Base-by-base conservation (phyloP, 2,797 vertebrate species). In the Clarias platycephalus region DNA sequence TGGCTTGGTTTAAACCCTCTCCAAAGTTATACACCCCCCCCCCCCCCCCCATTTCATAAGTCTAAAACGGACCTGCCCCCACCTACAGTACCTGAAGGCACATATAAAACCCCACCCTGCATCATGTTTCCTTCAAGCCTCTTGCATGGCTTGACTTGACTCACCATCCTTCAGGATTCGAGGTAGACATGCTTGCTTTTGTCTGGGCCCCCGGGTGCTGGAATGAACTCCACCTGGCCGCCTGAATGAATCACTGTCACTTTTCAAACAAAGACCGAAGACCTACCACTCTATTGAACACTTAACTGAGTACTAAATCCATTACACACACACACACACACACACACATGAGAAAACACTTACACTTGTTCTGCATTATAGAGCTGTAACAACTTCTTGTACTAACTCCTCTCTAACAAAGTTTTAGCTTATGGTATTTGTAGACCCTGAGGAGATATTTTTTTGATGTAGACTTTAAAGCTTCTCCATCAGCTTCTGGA, bases 201-300 rank as follows among this genome's bases (percentile, higher is more conserved):
- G 76, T 44, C 76, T 63, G 60, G 24, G 15, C 24, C 60, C 60
- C 62, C 60, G 53, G 82, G 72, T 57, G 34, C 44, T 68, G 57
- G 10, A 49, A 8, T 62, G 63, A 68, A 68, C 44, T 34, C 79
- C 79, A 68, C 79, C 79, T 81, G 79, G 40, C n/a, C 57, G 26
- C 22, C 79, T 57, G 63, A 68, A 81, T 81, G 64, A 81, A 81
- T 81, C 49, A 68, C 64, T 68, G 63, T 81, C 79, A 31, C 28
- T 81, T 68, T 80, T 80, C n/a, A 64, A 64, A 49, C 37, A 79
- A 79, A 64, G 77, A 49, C n/a, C 49, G 16, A 80, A 26, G 62
- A 4, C 40, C 37, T 49, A 22, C 15, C 8, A 49, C 77, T 26
- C 44, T 22, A 64, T 16, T 64, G 62, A 64, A 64, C 60, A 64